Evolutionary conservation across 2,113 vertebrate genomes (phyloP).

Genomic region (Eolophus roseicapilla): DNA sequence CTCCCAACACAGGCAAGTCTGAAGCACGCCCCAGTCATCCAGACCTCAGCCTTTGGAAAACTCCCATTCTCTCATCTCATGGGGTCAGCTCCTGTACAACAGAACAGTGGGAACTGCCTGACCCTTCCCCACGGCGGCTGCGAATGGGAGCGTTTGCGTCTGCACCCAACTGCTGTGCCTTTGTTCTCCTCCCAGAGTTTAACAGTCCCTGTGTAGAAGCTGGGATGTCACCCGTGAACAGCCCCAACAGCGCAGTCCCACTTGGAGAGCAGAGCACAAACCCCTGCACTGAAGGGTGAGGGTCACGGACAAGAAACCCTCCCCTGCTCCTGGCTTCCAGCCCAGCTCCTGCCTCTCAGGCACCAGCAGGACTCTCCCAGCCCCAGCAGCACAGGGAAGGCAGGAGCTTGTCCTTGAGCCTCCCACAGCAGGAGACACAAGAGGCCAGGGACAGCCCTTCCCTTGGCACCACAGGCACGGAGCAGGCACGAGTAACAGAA

Average conservation of each 20-base stretch:
- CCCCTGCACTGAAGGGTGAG: background rate
- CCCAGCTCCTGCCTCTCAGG: background rate
- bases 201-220: background rate
- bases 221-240: background rate
- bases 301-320: background rate
- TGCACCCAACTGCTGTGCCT: background rate
- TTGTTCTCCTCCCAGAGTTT: background rate
- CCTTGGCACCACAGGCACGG: accelerated
- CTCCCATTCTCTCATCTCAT: background rate
- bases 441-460: background rate
- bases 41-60: background rate
- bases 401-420: background rate
- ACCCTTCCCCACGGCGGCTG: background rate
- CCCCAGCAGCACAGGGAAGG: background rate
- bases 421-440: background rate
- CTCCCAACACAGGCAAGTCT: accelerated
- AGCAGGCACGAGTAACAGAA: background rate
- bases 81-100: background rate
- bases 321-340: background rate
- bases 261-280: background rate
- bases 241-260: accelerated
- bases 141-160: background rate
- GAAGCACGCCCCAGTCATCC: background rate
- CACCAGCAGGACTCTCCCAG: background rate
- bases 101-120: background rate